These are phyloP conservation scores for Dasypogon diadema DNA, from an alignment of 2,888 invertebrate genomes.

Conservation along the genomic window DNA sequence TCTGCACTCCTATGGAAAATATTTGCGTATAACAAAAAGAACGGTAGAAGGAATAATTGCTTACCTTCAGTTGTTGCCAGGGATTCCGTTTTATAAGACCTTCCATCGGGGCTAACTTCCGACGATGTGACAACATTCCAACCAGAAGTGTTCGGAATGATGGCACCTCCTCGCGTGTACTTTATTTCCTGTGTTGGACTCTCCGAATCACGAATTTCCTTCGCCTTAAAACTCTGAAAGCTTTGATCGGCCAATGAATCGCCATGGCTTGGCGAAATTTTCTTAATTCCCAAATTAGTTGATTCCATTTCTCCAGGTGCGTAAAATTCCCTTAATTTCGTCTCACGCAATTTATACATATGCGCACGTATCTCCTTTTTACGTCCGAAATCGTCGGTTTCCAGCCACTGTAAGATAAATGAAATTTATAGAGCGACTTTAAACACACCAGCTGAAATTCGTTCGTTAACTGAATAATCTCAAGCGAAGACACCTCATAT, in stretches of 20 bases:
- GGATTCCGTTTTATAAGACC: constrained; percentile 73
- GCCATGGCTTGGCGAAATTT: constrained; percentile 73
- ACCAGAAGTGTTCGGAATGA: constrained; percentile 70
- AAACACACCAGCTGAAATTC: constrained; percentile 46
- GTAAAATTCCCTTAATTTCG: constrained; percentile 81
- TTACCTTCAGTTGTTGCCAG: constrained; percentile 75
- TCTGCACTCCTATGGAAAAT: constrained; percentile 71
- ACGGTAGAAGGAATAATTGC: constrained; percentile 51
- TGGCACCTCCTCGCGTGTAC: constrained; percentile 62
- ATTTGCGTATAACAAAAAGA: no score
- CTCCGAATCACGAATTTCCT: constrained; percentile 83
- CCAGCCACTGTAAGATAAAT: constrained; percentile 79
- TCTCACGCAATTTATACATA: constrained; percentile 86
- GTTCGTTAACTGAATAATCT: constrained; percentile 50
- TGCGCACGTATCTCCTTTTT: constrained; percentile 89
- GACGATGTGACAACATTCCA: constrained; percentile 78
- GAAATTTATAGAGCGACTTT: constrained; percentile 49
- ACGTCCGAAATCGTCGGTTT: constrained; percentile 85
- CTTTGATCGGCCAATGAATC: constrained; percentile 81
- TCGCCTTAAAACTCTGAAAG: constrained; percentile 81
- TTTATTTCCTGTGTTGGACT: constrained; percentile 74
- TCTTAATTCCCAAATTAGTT: constrained; percentile 64
- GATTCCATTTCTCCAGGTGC: constrained; percentile 69
- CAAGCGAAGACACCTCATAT: background rate
- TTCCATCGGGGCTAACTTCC: constrained; percentile 75